These are phyloP conservation scores for Cepaea nemoralis DNA, from an alignment of 1,140 invertebrate species.

Conservation along the genomic window DNA sequence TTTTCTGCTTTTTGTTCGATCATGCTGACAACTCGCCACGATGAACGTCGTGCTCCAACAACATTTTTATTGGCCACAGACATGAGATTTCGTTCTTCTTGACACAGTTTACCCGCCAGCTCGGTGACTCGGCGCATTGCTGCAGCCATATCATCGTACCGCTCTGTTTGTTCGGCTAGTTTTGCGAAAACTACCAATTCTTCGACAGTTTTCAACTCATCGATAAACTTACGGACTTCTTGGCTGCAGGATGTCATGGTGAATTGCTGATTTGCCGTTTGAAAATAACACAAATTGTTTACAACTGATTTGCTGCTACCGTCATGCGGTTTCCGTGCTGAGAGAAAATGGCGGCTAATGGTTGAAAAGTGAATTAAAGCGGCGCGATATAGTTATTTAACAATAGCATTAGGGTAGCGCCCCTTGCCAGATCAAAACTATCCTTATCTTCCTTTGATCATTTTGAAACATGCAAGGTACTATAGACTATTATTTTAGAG, in stretches of 20 bases:
- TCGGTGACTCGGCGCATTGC: conserved; percentile 58
- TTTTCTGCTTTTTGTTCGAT: conserved; percentile 89
- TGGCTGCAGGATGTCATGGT: conserved; percentile 12
- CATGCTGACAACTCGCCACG: conserved; percentile 97
- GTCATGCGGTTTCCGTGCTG: neutral
- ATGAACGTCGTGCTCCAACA: conserved; percentile 94
- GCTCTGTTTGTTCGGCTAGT: conserved; percentile 60
- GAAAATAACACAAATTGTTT: conserved; percentile 10
- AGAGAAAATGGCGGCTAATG: conserved; percentile 25
- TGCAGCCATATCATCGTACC: conserved; percentile 64
- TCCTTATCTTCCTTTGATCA: neutral
- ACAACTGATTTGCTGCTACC: neutral
- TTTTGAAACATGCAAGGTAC: too few species aligned
- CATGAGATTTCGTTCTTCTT: conserved; percentile 90
- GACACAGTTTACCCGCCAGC: conserved; percentile 51
- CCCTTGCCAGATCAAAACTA: neutral
- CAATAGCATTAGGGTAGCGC: neutral
- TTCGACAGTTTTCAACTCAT: conserved; percentile 44
- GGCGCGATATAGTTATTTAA: neutral
- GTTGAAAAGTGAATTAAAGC: conserved; percentile 13
- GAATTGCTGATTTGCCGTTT: conserved; percentile 12
- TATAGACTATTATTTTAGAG: too few species aligned
- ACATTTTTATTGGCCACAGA: conserved; percentile 99
- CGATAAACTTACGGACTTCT: conserved; percentile 33
- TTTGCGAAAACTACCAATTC: conserved; percentile 55